phyloP scores from a whole-genome alignment of 2,113 vertebrate genomes.

The Ictalurus furcatus region DNA sequence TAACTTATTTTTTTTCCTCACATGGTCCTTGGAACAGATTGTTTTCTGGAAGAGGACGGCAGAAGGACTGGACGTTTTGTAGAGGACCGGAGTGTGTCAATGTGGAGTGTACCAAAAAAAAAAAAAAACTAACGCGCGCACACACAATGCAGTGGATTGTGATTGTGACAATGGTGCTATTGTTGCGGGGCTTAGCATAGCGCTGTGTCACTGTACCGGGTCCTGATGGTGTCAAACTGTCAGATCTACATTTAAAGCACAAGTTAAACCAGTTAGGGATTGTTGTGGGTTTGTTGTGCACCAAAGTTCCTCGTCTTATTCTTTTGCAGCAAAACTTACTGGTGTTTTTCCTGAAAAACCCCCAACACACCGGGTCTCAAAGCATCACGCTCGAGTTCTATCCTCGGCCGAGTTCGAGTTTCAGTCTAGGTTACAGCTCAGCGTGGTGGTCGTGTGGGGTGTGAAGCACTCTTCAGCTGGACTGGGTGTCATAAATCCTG shows the following conservation, averaged over 20 bases:
- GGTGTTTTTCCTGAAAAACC: neutral
- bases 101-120: neutral
- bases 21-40: conserved; percentile 51
- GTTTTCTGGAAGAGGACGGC: conserved; percentile 25
- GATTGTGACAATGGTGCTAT: conserved; percentile 32
- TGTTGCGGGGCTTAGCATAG: conserved; percentile 2
- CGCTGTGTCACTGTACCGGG: neutral
- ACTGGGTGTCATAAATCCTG: neutral
- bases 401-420: neutral
- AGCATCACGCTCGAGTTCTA: neutral
- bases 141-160: conserved; percentile 31
- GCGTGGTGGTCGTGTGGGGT: neutral
- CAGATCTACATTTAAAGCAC: conserved; percentile 5
- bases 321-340: neutral
- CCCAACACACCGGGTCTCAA: neutral
- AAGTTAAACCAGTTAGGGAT: neutral
- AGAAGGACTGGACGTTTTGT: conserved; percentile 10
- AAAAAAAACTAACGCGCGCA: neutral
- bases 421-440: neutral
- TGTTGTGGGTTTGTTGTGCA: neutral
- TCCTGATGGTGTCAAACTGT: conserved; percentile 22
- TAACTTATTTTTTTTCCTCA: conserved; percentile 38
- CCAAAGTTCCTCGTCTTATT: no score
- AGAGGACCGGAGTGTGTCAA: conserved; percentile 12
- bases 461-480: neutral